phyloP scores from a whole-genome alignment of 2,113 vertebrate species.

The Sakesphorus luctuosus region DNA sequence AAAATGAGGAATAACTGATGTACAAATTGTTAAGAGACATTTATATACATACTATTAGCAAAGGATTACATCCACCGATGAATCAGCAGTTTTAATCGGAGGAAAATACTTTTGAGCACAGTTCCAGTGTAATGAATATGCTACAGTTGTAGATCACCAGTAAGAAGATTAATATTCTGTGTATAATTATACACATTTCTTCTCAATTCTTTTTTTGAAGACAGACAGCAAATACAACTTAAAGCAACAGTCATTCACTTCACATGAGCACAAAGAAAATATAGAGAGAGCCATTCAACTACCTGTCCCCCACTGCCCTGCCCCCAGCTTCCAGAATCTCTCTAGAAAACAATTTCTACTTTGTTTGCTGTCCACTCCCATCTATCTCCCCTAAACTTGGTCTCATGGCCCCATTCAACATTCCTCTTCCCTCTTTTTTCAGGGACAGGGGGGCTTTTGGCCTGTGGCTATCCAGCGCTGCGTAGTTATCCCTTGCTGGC shows the following conservation, averaged over 20 bases:
- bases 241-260: conserved; percentile 55
- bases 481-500: neutral
- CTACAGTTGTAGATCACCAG: conserved; percentile 64
- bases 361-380: neutral
- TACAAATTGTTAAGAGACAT: conserved; percentile 44
- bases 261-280: neutral
- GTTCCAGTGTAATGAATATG: conserved; percentile 67
- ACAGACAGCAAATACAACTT: conserved; percentile 45
- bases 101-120: conserved; percentile 63
- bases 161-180: conserved; percentile 66
- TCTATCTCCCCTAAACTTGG: neutral
- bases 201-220: conserved; percentile 53
- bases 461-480: neutral
- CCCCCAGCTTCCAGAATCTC: neutral
- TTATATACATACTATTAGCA: conserved; percentile 55
- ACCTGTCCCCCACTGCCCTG: neutral
- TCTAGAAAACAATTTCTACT: neutral
- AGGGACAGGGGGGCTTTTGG: neutral
- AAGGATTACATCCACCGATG: conserved; percentile 51
- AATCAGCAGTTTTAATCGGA: conserved; percentile 62
- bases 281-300: neutral
- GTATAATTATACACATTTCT: conserved; percentile 63
- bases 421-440: neutral
- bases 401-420: neutral
- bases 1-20: conserved; percentile 13